Conservation (phyloP, 2,113 vertebrate genomes). For the Hemiprocne comata region DNA sequence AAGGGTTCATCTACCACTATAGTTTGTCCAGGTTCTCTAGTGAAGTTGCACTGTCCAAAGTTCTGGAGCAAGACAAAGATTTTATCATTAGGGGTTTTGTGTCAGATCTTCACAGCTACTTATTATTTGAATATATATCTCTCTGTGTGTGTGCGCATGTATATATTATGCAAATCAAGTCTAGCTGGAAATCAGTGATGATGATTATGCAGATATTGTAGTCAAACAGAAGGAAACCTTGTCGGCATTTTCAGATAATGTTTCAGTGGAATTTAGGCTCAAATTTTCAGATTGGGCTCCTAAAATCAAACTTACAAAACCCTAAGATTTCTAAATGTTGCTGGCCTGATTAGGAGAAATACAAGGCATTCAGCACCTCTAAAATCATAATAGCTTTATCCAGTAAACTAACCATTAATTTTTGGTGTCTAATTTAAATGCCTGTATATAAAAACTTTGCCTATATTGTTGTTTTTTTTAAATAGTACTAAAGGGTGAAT, state of each 20-base stretch:
- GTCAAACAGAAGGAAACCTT: not conserved
- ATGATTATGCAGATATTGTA: not conserved
- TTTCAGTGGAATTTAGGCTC: not conserved
- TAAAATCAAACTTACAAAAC: not conserved
- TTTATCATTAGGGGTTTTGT: not conserved
- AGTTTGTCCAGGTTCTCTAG: not conserved
- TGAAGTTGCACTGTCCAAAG: not conserved
- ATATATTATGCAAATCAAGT: not conserved
- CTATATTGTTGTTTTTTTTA: not conserved
- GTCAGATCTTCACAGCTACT: not conserved
- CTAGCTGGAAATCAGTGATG: not conserved
- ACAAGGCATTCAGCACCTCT: not conserved
- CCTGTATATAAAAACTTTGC: not conserved
- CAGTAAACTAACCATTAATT: not conserved
- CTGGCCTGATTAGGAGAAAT: not conserved
- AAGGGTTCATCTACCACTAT: not conserved
- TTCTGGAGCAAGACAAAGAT: not conserved
- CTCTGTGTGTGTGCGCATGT: fast-evolving
- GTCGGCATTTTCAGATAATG: not conserved
- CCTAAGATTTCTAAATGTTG: not conserved
- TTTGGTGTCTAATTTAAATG: not conserved
- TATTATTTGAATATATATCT: not conserved
- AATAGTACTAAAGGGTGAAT: not conserved
- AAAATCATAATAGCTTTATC: not conserved
- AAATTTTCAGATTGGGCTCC: not conserved